Base-by-base conservation (phyloP, 1,140 invertebrate species). In the Plectrocnemia conspersa region DNA sequence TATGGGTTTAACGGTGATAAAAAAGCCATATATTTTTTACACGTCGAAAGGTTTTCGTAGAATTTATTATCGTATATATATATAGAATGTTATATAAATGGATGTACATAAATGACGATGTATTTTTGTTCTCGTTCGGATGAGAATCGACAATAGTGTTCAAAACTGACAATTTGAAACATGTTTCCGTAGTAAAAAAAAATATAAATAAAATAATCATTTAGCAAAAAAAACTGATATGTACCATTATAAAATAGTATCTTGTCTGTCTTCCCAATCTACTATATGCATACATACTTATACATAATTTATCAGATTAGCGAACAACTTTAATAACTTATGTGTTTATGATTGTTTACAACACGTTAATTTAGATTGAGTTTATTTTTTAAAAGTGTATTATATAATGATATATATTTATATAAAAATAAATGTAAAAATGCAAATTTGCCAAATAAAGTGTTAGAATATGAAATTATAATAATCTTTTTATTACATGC, bases 361-460 rank as follows among this genome's bases (percentile, higher is more conserved):
- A 18, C 35, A 36, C 35, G 19, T 15, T 11, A 36, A 13, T 15
- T 36, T 15, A 36, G 35, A 36, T 3, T 13, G 13, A 36, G 35
- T 36, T 36, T 36, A 36, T 36, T 36, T 36, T 11, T 15, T 36
- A 36, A 15, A 6, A 13, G 35, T 36, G 13, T 18, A 36, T 36
- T 36, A 18, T 13, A 18, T 15, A 36, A 13, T n/a, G n/a, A 60
- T 60, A 56, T 60, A 53, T 53, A 56, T 56, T 52, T 56, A 52
- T 52, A 56, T 56, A 44, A 45, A 45, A 29, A 60, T 46, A 56
- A 52, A 60, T 60, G 58, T 60, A 56, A 52, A 48, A 58, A 48
- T 60, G 53, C 24, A 52, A 56, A 60, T 56, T 60, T 52, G 53
- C 58, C 53, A 60, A 60, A 60, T 60, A 60, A 60, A 60, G 58